Evolutionary conservation across 2,888 invertebrate genomes (phyloP).

Genomic region (Leptopilina myrica): DNA sequence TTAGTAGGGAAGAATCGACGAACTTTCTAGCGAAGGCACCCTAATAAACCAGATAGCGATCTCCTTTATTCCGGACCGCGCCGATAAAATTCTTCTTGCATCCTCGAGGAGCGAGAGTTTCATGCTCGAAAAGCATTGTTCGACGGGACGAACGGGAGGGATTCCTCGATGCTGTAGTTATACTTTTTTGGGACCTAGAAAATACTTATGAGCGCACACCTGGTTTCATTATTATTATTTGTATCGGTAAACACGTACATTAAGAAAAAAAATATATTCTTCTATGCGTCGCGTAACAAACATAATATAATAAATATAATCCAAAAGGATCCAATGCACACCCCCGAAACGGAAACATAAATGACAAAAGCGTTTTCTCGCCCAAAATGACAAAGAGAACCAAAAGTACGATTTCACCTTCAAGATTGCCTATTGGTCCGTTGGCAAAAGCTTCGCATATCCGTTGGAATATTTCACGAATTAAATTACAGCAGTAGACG

Average conservation of each 20-base stretch:
- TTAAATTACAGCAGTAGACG: constrained; percentile 51
- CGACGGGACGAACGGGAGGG: constrained; percentile 54
- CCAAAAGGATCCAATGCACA: constrained; percentile 57
- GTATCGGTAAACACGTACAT: constrained; percentile 54
- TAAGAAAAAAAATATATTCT: too few relatives aligned
- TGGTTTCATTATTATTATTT: constrained; percentile 64
- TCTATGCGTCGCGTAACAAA: constrained; percentile 49
- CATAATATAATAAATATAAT: constrained; percentile 42
- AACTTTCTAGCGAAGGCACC: constrained; percentile 48
- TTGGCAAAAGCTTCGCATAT: constrained; percentile 45
- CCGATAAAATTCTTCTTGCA: constrained; percentile 57
- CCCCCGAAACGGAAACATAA: constrained; percentile 72
- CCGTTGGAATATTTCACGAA: constrained; percentile 53
- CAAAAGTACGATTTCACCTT: constrained; percentile 55
- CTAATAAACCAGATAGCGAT: constrained; percentile 56
- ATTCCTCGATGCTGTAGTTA: constrained; percentile 71
- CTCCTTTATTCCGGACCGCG: constrained; percentile 48
- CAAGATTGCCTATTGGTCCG: constrained; percentile 61
- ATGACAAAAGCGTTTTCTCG: constrained; percentile 71
- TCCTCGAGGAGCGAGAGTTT: constrained; percentile 51
- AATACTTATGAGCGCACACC: constrained; percentile 62
- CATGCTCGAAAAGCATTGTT: constrained; percentile 58
- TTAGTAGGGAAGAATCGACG: constrained; percentile 38
- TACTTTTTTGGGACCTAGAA: constrained; percentile 56
- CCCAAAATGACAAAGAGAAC: constrained; percentile 61